These are phyloP conservation scores for Sterna hirundo DNA, from an alignment of 2,113 vertebrate genomes.

Conservation along the genomic window DNA sequence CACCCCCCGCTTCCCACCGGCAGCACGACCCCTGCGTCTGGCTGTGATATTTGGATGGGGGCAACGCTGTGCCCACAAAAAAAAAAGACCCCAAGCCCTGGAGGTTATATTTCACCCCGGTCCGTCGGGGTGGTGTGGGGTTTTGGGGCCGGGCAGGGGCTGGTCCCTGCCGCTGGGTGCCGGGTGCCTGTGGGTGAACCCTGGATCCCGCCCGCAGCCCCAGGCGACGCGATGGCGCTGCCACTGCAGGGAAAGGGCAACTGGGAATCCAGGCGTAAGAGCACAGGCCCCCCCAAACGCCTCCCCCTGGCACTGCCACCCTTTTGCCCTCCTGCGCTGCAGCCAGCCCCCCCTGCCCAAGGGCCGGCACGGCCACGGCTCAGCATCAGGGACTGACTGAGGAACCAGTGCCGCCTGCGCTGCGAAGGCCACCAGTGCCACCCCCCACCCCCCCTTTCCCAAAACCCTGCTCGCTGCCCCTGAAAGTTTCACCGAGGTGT, in stretches of 20 bases:
- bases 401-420: accelerated
- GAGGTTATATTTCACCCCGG: neutral
- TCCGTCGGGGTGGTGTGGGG: accelerated
- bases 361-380: too few species aligned
- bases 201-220: neutral
- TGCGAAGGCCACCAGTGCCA: too few species aligned
- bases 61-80: neutral
- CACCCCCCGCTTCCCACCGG: neutral
- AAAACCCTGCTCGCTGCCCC: neutral
- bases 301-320: neutral
- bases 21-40: accelerated
- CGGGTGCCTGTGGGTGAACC: neutral
- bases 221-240: accelerated
- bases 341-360: neutral
- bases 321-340: neutral
- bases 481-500: too few species aligned
- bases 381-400: too few species aligned
- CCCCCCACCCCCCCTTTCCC: neutral
- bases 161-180: neutral
- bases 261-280: neutral
- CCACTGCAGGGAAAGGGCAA: neutral
- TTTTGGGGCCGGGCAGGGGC: accelerated
- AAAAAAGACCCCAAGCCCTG: neutral
- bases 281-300: too few species aligned
- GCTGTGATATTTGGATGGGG: accelerated